These are phyloP conservation scores for Trissolcus brochymenae DNA, from an alignment of 2,888 invertebrate species.

Conservation along the genomic window DNA sequence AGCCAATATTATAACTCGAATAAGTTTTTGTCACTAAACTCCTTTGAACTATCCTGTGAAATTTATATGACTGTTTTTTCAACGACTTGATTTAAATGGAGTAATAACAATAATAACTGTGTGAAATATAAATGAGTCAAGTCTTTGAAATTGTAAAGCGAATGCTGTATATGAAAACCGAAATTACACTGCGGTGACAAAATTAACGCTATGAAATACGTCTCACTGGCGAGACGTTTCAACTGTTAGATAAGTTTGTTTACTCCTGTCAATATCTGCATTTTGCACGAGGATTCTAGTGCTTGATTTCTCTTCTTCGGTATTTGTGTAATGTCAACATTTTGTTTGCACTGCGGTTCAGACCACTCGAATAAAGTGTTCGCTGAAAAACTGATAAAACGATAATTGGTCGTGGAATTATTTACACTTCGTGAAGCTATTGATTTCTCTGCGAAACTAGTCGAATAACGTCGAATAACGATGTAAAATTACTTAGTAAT, in stretches of 20 bases:
- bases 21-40: too few relatives aligned
- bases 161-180: slow-evolving; percentile 32
- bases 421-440: too few relatives aligned
- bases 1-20: too few relatives aligned
- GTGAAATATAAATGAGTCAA: slow-evolving; percentile 10
- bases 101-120: neutral
- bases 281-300: slow-evolving; percentile 24
- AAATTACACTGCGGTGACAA: slow-evolving; percentile 41
- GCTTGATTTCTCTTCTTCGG: slow-evolving; percentile 29
- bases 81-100: too few relatives aligned
- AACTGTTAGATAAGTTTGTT: slow-evolving; percentile 27
- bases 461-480: too few relatives aligned
- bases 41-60: too few relatives aligned
- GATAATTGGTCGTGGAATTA: too few relatives aligned
- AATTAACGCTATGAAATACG: slow-evolving; percentile 41
- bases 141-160: slow-evolving; percentile 16
- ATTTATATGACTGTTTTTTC: too few relatives aligned
- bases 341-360: slow-evolving; percentile 28
- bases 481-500: too few relatives aligned
- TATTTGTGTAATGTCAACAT: slow-evolving; percentile 36
- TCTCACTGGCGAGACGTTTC: slow-evolving; percentile 10
- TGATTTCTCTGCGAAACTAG: too few relatives aligned
- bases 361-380: neutral
- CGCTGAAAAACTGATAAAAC: too few relatives aligned
- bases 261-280: slow-evolving; percentile 43